Base-by-base conservation (phyloP, 2,888 invertebrate genomes). In the Chaetogeoica ovagalla region DNA sequence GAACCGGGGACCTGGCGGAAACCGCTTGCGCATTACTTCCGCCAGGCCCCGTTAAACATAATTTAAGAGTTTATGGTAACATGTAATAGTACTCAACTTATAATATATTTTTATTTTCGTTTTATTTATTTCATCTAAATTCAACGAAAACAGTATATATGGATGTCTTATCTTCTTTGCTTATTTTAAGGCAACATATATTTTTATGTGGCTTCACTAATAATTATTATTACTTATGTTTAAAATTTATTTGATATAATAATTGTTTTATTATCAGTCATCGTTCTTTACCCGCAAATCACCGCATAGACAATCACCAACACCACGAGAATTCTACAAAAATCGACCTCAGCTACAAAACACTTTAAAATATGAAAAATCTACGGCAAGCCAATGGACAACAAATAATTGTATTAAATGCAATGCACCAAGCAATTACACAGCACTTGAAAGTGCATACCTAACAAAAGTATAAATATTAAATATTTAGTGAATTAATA, bases 401-500 rank as follows among this genome's bases (percentile, higher is more conserved):
- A 15, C 13, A 43, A 43, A 71, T 63, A 63, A 55, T 23, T 79
- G 79, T 63, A 30, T 37, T 43, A 79, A 79, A 65, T 79, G 79
- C 43, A 71, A 55, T 43, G 79, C 79, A 8, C 71, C 79, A 43
- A 65, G 4, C 30, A 65, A 79, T 43, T 79, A 55, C 23, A 15
- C n/a, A 17, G 63, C 57, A n/a, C 39, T 71, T 57, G 79, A 71
- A 71, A 71, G 63, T 63, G 62, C 63, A 71, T 71, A 71, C 17
- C 79, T 65, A n/a, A 52, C 79, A 63, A 79, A 70, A 71, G 79
- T 79, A 77, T 65, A 39, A 59, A 48, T 76, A 68, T 9, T 57
- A 7, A 30, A 30, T 57, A 79, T 63, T 57, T 70, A 1, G 17
- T 21, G 4, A 2, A 11, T 62, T 21, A 62, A 62, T 37, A 62